phyloP scores from a whole-genome alignment of 2,113 vertebrate species.

The Carollia perspicillata region DNA sequence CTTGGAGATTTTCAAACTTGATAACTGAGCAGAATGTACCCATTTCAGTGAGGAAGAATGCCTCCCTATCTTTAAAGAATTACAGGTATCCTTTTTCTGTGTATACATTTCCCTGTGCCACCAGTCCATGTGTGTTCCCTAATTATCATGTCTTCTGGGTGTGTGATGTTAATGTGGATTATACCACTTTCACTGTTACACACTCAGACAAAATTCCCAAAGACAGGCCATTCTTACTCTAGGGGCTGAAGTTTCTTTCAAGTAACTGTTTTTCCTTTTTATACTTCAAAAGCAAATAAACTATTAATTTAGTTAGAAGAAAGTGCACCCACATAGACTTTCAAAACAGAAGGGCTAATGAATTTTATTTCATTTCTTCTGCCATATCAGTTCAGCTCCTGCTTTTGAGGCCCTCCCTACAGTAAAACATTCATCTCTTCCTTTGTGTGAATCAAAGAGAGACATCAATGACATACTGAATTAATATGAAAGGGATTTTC shows the following conservation, averaged over 20 bases:
- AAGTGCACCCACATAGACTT: neutral
- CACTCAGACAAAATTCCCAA: neutral
- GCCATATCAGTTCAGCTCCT: slow-evolving; percentile 3
- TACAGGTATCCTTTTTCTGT: slow-evolving; percentile 55
- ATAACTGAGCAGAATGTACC: slow-evolving; percentile 85
- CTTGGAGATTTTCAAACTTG: slow-evolving; percentile 90
- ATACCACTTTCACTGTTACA: slow-evolving; percentile 31
- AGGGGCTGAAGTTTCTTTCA: neutral
- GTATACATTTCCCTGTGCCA: slow-evolving; percentile 60
- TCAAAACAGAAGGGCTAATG: slow-evolving; percentile 13
- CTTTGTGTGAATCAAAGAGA: slow-evolving; percentile 37
- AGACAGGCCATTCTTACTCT: neutral
- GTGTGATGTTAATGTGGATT: neutral
- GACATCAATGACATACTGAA: slow-evolving; percentile 15
- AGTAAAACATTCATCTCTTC: neutral
- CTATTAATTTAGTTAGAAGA: slow-evolving; percentile 18
- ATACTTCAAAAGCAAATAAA: slow-evolving; percentile 53
- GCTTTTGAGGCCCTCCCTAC: slow-evolving; percentile 23
- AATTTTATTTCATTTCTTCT: slow-evolving; percentile 21
- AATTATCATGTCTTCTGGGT: slow-evolving; percentile 35
- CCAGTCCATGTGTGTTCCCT: slow-evolving; percentile 36
- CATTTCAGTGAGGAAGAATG: slow-evolving; percentile 78
- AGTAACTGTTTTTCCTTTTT: neutral
- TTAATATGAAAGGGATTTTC: slow-evolving; percentile 35
- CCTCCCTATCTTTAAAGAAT: slow-evolving; percentile 45